phyloP scores from a whole-genome alignment of 2,888 invertebrate species.

The Drosophila peninsularis region DNA sequence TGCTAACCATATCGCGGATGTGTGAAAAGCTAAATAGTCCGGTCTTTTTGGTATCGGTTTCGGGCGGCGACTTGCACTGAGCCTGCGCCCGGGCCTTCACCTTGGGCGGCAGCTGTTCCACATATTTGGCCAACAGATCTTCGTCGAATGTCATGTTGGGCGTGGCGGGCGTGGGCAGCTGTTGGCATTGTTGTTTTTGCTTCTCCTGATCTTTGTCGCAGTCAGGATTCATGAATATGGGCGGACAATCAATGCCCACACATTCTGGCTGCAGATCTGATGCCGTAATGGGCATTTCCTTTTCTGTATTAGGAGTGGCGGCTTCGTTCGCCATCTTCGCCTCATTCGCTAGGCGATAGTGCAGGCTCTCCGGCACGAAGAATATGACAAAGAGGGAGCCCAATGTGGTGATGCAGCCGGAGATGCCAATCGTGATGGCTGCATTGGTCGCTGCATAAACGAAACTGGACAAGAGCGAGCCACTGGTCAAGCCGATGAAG shows the following conservation, averaged over 20 bases:
- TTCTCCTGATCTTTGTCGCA: constrained; percentile 2
- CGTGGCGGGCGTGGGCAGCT: constrained; percentile 58
- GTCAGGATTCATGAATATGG: constrained; percentile 41
- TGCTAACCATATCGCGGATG: constrained; percentile 81
- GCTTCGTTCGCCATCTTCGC: constrained; percentile 34
- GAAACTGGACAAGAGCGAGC: constrained; percentile 87
- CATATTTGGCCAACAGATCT: constrained; percentile 66
- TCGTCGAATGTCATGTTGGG: constrained; percentile 49
- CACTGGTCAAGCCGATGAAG: constrained; percentile 87
- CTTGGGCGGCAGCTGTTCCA: constrained; percentile 57
- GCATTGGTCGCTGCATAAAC: constrained; percentile 85
- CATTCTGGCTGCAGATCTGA: constrained; percentile 53
- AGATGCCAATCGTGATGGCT: constrained; percentile 77
- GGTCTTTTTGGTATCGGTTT: constrained; percentile 45
- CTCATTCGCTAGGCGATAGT: constrained; percentile 48
- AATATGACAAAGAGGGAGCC: constrained; percentile 75
- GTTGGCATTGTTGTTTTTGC: not conserved
- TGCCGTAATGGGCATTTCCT: constrained; percentile 42
- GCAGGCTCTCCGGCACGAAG: constrained; percentile 81
- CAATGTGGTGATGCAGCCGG: constrained; percentile 71
- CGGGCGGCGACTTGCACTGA: constrained; percentile 12
- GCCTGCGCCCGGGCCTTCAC: constrained; percentile 26
- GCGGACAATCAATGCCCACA: constrained; percentile 48
- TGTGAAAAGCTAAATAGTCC: constrained; percentile 77
- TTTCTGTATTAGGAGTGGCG: constrained; percentile 12